Conservation (phyloP, 2,888 invertebrate species). For the Eudasyphora cyanicolor region DNA sequence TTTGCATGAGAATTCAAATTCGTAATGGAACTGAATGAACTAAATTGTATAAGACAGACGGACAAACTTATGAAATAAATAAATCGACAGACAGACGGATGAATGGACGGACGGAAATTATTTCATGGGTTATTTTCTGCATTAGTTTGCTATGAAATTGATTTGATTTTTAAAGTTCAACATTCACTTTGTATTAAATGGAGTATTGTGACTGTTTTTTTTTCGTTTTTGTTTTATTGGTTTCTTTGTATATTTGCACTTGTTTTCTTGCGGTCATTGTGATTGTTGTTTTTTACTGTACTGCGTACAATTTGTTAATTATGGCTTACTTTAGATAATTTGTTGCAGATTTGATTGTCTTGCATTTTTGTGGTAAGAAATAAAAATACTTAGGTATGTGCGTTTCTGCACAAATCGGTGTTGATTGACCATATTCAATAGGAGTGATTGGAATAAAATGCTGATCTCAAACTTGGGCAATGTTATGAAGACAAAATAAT, state of each 20-base stretch:
- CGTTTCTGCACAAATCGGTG: too few relatives aligned
- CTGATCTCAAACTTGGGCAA: too few relatives aligned
- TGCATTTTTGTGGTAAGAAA: too few relatives aligned
- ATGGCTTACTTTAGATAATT: not conserved
- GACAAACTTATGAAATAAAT: not conserved
- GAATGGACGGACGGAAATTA: not conserved
- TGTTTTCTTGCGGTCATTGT: not conserved
- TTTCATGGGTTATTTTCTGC: not conserved
- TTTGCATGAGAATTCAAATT: conserved; percentile 43
- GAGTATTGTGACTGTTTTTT: not conserved
- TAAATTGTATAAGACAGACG: not conserved
- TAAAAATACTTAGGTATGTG: not conserved
- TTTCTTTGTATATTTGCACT: not conserved
- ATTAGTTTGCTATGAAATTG: not conserved
- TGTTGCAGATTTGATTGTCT: too few relatives aligned
- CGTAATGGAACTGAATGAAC: not conserved
- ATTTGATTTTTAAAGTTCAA: conserved; percentile 8
- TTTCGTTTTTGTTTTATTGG: not conserved
- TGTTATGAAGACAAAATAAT: too few relatives aligned
- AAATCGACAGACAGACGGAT: not conserved
- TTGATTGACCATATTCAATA: too few relatives aligned
- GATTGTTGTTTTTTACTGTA: not conserved
- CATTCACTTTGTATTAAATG: conserved; percentile 12
- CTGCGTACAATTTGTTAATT: conserved; percentile 9
- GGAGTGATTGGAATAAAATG: too few relatives aligned